Base-by-base conservation (phyloP, 1,140 invertebrate species). In the Lanistes nyassanus region DNA sequence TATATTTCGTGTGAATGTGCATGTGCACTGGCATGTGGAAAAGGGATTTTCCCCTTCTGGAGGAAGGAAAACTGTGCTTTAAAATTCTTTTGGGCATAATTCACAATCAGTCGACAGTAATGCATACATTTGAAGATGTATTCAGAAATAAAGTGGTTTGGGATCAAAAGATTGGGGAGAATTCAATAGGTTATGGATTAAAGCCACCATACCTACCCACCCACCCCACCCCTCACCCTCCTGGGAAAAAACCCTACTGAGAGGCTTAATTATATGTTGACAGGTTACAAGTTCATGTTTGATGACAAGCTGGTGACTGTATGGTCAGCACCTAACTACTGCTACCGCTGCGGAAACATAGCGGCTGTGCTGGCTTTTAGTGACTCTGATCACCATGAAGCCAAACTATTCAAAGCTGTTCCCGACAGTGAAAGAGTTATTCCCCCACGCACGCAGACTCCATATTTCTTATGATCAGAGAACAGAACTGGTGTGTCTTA, bases 281-380 rank as follows among this genome's bases (percentile, higher is more conserved):
- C 79, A 88, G 98, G 98, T 31, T 99, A 98, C 88, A 99, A 99
- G 89, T 99, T 97, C 97, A 98, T 99, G 91, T 99, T 99, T 90
- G 96, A 98, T 88, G 96, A 99, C 90, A 98, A 97, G 77, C 97
- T 99, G 5, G 92, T 99, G 9, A 99, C 98, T 2, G 97, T 99
- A 6, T 99, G 98, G 98, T 99, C 98, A 3, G 98, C 98, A 21
- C 98, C 98, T 3, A 99, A 99, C 90, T 99, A 99, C 88, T 99
- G 98, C 88, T 99, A 99, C 89, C 94, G 98, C 88, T 99, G 98
- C 91, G 98, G 98, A 58, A 99, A 99, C 89, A 97, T 99, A 66
- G 98, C 98, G 16, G 97, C 98, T 19, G 99, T 99, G 87, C 91
- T 99, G 87, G 97, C 99, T 92, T 91, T 99, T 71, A 95, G 97